Percentiles rank a stretch among this genome's conserved stretches.
Evolutionary conservation across 2,113 vertebrate species (phyloP).

Genomic region (Bombycilla garrulus): DNA sequence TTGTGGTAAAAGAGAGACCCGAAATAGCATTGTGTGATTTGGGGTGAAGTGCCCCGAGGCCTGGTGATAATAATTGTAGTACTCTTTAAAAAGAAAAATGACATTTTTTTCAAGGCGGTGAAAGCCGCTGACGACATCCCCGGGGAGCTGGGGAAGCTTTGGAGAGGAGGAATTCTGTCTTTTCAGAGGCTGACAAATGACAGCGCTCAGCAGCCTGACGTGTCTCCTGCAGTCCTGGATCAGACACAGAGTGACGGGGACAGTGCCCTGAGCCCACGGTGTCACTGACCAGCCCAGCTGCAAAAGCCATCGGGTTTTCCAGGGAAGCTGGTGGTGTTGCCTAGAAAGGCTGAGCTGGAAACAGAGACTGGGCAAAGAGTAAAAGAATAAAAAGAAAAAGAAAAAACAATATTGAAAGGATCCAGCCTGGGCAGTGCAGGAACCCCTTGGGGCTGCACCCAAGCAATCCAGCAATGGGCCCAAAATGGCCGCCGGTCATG

Average conservation of each 20-base stretch:
- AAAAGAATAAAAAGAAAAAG: too few relatives aligned
- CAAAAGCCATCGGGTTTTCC: rapidly evolving
- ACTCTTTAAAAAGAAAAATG: conserved; percentile 52
- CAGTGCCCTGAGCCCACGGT: background rate
- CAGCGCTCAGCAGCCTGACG: background rate
- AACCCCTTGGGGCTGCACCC: too few relatives aligned
- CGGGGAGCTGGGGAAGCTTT: conserved; percentile 17
- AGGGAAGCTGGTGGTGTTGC: background rate
- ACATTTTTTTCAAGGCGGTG: conserved; percentile 22
- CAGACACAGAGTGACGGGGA: rapidly evolving
- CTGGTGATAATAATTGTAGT: conserved; percentile 34
- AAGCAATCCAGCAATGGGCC: too few relatives aligned
- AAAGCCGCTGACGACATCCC: conserved; percentile 44
- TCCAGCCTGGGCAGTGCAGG: too few relatives aligned
- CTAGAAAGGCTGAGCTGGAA: too few relatives aligned
- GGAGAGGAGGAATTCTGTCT: conserved; percentile 44
- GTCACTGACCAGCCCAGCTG: background rate
- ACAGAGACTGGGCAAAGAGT: too few relatives aligned
- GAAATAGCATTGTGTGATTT: conserved; percentile 54
- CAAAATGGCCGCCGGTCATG: too few relatives aligned
- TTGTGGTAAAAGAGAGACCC: conserved; percentile 25
- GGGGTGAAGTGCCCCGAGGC: conserved; percentile 54
- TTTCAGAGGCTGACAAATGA: conserved; percentile 31
- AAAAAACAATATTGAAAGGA: too few relatives aligned
- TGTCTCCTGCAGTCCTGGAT: background rate